Evolutionary conservation across 2,113 vertebrate genomes (phyloP).

Genomic region (Scatophagus argus): DNA sequence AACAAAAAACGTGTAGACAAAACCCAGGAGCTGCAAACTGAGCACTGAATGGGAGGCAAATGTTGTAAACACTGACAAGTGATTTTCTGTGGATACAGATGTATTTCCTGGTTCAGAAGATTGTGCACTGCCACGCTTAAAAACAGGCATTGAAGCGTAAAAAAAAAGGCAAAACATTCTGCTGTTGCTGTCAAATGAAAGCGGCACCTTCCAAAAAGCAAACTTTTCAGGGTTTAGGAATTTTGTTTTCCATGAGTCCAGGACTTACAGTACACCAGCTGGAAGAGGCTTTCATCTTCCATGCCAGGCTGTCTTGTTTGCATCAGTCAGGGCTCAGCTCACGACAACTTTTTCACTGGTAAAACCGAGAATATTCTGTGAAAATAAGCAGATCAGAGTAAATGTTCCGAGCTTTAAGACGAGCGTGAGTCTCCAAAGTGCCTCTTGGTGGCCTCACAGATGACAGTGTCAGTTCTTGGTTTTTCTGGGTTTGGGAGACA

Average conservation of each 20-base stretch:
- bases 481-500: slow-evolving; percentile 49
- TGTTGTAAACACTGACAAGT: slow-evolving; percentile 41
- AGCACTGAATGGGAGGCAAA: slow-evolving; percentile 32
- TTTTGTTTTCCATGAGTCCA: slow-evolving; percentile 45
- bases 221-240: slow-evolving; percentile 49
- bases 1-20: not conserved
- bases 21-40: slow-evolving; percentile 8
- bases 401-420: not conserved
- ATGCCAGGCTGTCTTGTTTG: slow-evolving; percentile 58
- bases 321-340: slow-evolving; percentile 41
- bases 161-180: slow-evolving; percentile 40
- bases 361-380: slow-evolving; percentile 29
- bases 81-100: slow-evolving; percentile 51
- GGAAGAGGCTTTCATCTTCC: slow-evolving; percentile 58
- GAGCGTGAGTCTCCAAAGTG: slow-evolving; percentile 1
- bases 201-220: slow-evolving; percentile 15
- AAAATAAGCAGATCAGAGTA: slow-evolving; percentile 16
- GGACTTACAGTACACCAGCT: slow-evolving; percentile 48
- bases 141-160: slow-evolving; percentile 32
- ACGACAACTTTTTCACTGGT: slow-evolving; percentile 18
- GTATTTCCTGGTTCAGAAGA: slow-evolving; percentile 46
- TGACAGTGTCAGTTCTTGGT: slow-evolving; percentile 29
- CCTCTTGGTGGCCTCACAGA: slow-evolving; percentile 35
- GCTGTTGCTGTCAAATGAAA: slow-evolving; percentile 64
- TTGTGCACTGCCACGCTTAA: not conserved